Base-by-base conservation (phyloP, 2,113 vertebrate species). In the Poeciliopsis turrubarensis region DNA sequence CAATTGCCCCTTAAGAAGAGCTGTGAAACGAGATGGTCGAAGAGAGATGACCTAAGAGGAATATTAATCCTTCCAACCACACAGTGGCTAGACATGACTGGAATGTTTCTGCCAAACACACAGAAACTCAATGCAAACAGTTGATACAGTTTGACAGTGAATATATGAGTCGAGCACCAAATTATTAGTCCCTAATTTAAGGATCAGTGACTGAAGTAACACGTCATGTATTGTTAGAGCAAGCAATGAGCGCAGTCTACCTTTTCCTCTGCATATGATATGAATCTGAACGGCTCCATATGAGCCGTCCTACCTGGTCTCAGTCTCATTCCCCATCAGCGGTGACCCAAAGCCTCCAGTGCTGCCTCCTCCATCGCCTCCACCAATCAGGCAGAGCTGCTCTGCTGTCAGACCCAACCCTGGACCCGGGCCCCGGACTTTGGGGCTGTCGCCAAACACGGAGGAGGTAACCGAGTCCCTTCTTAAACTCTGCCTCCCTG, bases 371-470 rank as follows among this genome's bases (percentile, higher is more conserved):
- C 65, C 65, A 4, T 95, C 94, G 0, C 95, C 96, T 13, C 94
- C 96, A 0, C 96, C 96, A 19, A 96, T 95, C 0, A 97, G 91
- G 57, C 97, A 97, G 34, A 97, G 91, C 22, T 97, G 95, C 0
- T 95, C 96, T 0, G 95, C 91, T 22, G 90, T 91, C 22, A 95
- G 92, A 19, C 94, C 90, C 27, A 95, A 70, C 15, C 94, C 94
- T 0, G 93, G 87, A 0, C 90, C 86, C 31, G 93, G 94, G 19
- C 94, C 91, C 22, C 96, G 91, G 0, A 95, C 85, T 67, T 98
- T 98, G 77, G 96, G 96, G 63, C 96, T 95, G 68, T 99, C 98
- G 57, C 96, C 95, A 39, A 97, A 98, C 72, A 98, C 96, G 0
- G 96, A 97, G 25, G 92, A 90, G 26, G 95, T 95, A 68, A 95